phyloP scores from a whole-genome alignment of 1,140 invertebrate genomes.

The Diorhabda carinulata region DNA sequence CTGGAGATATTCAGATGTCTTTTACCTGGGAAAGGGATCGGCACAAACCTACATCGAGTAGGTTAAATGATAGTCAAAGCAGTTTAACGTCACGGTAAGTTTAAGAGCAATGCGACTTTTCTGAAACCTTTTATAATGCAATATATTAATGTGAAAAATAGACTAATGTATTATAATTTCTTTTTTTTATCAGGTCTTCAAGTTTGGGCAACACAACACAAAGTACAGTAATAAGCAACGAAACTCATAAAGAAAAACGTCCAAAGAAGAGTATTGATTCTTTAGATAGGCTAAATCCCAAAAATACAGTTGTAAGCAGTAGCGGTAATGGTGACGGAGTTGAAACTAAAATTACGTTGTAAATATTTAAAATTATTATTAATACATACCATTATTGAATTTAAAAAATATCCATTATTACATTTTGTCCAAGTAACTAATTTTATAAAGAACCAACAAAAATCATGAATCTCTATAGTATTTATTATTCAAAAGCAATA shows the following conservation, averaged over 20 bases:
- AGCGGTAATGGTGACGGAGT: constrained; percentile 40
- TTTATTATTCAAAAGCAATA: too few species aligned
- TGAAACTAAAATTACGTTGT: constrained; percentile 40
- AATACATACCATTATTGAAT: too few species aligned
- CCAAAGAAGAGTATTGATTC: constrained; percentile 35
- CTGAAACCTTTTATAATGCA: neutral
- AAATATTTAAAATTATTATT: neutral
- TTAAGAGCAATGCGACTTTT: neutral
- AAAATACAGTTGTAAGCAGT: constrained; percentile 39
- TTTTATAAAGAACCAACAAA: too few species aligned
- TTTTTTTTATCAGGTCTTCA: constrained; percentile 23
- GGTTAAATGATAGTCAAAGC: constrained; percentile 43
- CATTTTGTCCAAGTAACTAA: too few species aligned
- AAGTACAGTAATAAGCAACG: constrained; percentile 44
- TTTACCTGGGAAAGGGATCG: constrained; percentile 39
- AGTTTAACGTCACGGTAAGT: constrained; percentile 40
- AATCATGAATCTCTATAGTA: too few species aligned
- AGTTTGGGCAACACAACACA: constrained; percentile 46
- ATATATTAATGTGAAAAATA: constrained; percentile 1
- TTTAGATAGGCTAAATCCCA: constrained; percentile 33
- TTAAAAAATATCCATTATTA: too few species aligned
- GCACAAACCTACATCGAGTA: constrained; percentile 33
- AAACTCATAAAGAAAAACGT: constrained; percentile 33
- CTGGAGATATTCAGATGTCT: constrained; percentile 29
- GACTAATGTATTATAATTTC: neutral